Evolutionary conservation across 2,888 invertebrate genomes (phyloP), one percentile per base, ranked within the genome.

Genomic region (Macaria liturata): DNA sequence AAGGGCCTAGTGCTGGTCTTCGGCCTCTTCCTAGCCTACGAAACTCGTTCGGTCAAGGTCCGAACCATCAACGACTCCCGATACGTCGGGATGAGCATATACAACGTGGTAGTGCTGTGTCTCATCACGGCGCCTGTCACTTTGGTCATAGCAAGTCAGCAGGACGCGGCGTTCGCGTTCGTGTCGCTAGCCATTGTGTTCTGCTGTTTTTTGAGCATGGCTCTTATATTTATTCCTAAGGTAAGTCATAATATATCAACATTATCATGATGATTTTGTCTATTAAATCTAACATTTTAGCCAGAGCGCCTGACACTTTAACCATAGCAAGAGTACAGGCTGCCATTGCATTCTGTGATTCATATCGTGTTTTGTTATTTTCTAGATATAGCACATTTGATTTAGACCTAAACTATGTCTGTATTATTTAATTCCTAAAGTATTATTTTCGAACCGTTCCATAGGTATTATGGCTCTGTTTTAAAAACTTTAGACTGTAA

Each of bases 81-180:
- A 75, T 98, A 98, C 84, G 99, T 99, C 32, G 99, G 98, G 68
- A 98, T 99, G 98, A 98, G 98, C 80, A 99, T 99, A 82, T 99
- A 99, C 93, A 99, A 99, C 87, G 99, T 99, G 70, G 99, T 99
- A 66, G 98, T 99, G 44, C 93, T 99, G 54, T 99, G 99, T 84
- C 93, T 99, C 74, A 99, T 99, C 85, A 99, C 99, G 6, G 99
- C 98, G 30, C 99, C 99, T 0, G 99, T 99, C 58, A 97, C 98
- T 46, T 95, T 99, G 92, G 98, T 99, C 68, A 99, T 99, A 73
- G 97, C 97, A 64, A 97, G 97, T 70, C 99, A 99, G 83, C 98
- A 99, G 84, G 98, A 99, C 85, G 99, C 99, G 48, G 97, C 98
- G 72, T 99, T 98, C 87, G 98, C 98, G 40, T 99, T 99, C 86